Conservation (phyloP, 2,113 vertebrate genomes). For the Bagarius yarrelli region DNA sequence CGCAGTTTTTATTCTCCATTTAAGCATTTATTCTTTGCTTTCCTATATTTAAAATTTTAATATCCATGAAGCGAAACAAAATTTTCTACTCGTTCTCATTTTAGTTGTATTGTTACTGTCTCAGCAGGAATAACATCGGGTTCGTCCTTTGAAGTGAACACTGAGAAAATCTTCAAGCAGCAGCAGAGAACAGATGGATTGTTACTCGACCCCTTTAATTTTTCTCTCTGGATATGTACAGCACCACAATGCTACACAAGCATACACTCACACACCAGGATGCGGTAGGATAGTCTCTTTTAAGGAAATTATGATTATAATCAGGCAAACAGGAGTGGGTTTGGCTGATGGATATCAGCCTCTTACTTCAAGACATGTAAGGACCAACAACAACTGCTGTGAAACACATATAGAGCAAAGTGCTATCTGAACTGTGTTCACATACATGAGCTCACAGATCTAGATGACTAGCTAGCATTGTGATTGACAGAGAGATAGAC, state of each 20-base stretch:
- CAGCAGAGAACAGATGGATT: conserved; percentile 64
- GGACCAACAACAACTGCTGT: not conserved
- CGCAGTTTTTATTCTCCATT: not conserved
- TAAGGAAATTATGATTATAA: not conserved
- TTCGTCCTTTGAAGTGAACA: conserved; percentile 71
- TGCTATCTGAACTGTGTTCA: not conserved
- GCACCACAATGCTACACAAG: not conserved
- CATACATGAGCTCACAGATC: not conserved
- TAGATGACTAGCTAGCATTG: not conserved
- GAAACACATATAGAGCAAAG: not conserved
- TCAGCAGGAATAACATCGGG: conserved; percentile 70
- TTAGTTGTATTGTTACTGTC: conserved; percentile 63
- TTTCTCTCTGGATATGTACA: conserved; percentile 60
- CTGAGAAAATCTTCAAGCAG: conserved; percentile 73
- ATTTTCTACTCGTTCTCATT: conserved; percentile 54
- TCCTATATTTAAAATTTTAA: not conserved
- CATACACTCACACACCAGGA: conserved; percentile 47
- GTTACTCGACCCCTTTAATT: not conserved
- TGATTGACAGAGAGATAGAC: too few relatives aligned
- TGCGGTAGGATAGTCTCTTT: not conserved
- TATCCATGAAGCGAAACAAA: not conserved
- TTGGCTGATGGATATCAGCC: not conserved
- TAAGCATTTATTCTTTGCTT: conserved; percentile 9
- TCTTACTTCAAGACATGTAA: not conserved
- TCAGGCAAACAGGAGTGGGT: not conserved